Evolutionary conservation across 2,113 vertebrate species (phyloP).

Genomic region (Merops nubicus): DNA sequence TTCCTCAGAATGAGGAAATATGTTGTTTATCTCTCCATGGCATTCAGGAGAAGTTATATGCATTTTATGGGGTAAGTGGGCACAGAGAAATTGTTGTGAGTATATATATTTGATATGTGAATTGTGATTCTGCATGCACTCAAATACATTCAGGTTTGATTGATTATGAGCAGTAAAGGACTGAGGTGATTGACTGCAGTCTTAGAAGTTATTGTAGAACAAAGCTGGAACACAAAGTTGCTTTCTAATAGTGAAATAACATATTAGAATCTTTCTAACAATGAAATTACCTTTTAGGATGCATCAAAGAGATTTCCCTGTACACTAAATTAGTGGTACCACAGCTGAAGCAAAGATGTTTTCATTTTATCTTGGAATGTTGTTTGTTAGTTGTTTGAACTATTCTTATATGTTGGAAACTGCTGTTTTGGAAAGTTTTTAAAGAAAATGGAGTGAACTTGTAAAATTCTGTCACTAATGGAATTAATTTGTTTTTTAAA

Average conservation of each 20-base stretch:
- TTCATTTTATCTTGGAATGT: neutral
- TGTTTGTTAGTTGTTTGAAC: neutral
- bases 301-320: neutral
- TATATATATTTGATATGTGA: neutral
- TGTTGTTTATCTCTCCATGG: neutral
- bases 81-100: neutral
- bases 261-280: neutral
- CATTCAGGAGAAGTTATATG: neutral
- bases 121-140: neutral
- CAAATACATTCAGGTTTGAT: neutral
- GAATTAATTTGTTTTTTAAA: neutral
- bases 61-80: neutral
- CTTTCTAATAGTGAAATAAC: neutral
- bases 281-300: neutral
- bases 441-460: neutral
- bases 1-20: neutral
- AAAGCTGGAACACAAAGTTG: neutral
- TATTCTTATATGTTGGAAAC: neutral
- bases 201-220: neutral
- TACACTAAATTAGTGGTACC: neutral
- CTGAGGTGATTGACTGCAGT: neutral
- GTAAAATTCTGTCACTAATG: neutral
- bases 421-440: neutral
- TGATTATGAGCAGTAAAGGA: neutral
- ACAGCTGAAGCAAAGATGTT: rapidly evolving